Percentiles rank a stretch among this genome's conserved stretches.
phyloP scores from a whole-genome alignment of 2,888 invertebrate genomes.

The Myopa testacea region DNA sequence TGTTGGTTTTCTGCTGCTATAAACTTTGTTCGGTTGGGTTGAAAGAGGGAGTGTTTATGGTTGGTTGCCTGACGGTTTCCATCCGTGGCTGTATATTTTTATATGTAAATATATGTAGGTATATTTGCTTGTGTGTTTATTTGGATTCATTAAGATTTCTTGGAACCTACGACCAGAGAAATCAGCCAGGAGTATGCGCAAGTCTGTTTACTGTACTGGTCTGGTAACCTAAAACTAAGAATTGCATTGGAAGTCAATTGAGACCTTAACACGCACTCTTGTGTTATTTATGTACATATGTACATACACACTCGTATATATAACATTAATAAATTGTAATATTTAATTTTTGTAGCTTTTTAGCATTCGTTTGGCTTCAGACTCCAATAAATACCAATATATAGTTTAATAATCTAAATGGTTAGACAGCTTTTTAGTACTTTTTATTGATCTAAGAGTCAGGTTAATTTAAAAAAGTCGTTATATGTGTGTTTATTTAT shows the following conservation, averaged over 20 bases:
- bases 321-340: no score
- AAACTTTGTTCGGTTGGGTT: neutral
- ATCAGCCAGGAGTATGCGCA: slow-evolving; percentile 3
- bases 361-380: no score
- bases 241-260: neutral
- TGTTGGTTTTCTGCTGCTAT: neutral
- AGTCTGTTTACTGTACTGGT: neutral
- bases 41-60: slow-evolving; percentile 25
- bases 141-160: neutral
- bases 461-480: no score
- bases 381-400: no score
- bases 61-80: neutral
- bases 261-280: no score
- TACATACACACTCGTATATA: no score
- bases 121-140: neutral
- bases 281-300: no score
- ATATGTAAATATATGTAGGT: neutral
- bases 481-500: no score
- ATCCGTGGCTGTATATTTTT: neutral
- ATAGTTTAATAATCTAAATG: no score
- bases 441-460: no score
- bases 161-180: neutral
- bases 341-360: no score
- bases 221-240: neutral
- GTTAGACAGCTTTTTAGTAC: no score